phyloP scores from a whole-genome alignment of 2,888 invertebrate genomes.

The Brachyopa scutellaris region DNA sequence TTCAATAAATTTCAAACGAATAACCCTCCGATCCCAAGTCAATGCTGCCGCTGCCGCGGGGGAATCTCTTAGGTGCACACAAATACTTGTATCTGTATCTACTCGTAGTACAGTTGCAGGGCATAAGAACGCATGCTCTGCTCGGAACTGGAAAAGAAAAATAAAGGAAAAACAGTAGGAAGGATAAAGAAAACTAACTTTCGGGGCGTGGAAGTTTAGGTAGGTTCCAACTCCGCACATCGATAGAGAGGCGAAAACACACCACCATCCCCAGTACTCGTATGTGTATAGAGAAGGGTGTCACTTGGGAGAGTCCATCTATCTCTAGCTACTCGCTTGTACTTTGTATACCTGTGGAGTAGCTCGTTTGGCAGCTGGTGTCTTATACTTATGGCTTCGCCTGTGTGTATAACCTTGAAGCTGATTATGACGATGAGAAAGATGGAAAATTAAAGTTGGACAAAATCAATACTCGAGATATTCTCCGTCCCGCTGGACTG shows the following conservation, averaged over 20 bases:
- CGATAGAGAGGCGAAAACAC: too few species aligned
- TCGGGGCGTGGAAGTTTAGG: slow-evolving; percentile 71
- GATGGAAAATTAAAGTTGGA: slow-evolving; percentile 54
- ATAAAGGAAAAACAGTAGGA: slow-evolving; percentile 42
- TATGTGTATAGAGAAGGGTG: slow-evolving; percentile 35
- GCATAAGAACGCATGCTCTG: slow-evolving; percentile 69
- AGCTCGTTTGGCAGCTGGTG: slow-evolving; percentile 46
- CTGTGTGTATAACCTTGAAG: slow-evolving; percentile 59
- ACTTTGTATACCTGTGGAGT: slow-evolving; percentile 69
- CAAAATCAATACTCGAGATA: slow-evolving; percentile 66
- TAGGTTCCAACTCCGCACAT: slow-evolving; percentile 66
- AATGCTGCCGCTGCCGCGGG: slow-evolving; percentile 34
- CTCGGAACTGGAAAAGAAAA: slow-evolving; percentile 26
- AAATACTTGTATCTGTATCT: slow-evolving; percentile 40
- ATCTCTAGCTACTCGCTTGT: slow-evolving; percentile 56
- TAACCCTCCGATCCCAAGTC: slow-evolving; percentile 54
- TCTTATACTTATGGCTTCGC: slow-evolving; percentile 11
- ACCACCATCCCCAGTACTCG: not conserved
- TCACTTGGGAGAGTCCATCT: slow-evolving; percentile 62
- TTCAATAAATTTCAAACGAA: slow-evolving; percentile 68
- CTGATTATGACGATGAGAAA: slow-evolving; percentile 56
- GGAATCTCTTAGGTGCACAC: slow-evolving; percentile 50
- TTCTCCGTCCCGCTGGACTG: slow-evolving; percentile 12
- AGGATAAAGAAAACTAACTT: slow-evolving; percentile 13
- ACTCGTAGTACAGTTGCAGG: slow-evolving; percentile 17